Evolutionary conservation across 2,113 vertebrate species (phyloP).

Genomic region (Antennarius striatus): DNA sequence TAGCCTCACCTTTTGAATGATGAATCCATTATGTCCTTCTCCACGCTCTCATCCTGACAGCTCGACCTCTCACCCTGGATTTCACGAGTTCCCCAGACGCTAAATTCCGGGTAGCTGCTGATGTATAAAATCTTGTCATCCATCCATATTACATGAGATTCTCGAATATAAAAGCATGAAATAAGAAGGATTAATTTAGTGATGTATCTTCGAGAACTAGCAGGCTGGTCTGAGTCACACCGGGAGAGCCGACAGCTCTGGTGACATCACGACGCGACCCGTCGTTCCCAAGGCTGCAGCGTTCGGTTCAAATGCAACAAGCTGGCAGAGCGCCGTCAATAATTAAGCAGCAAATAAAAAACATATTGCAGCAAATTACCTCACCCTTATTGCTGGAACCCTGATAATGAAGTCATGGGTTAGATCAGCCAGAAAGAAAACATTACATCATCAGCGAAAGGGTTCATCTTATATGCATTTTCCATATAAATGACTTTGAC

Average conservation of each 20-base stretch:
- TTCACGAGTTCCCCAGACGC: conserved; percentile 18
- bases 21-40: conserved; percentile 21
- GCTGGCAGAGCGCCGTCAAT: conserved; percentile 35
- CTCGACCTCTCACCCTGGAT: conserved; percentile 32
- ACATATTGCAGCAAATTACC: conserved; percentile 48
- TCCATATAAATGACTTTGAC: conserved; percentile 40
- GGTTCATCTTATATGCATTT: conserved; percentile 19
- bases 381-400: conserved; percentile 38
- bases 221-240: conserved; percentile 34
- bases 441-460: conserved; percentile 54
- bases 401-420: conserved; percentile 60
- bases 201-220: conserved; percentile 24
- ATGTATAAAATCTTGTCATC: conserved; percentile 24
- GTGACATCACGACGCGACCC: conserved; percentile 51
- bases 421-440: conserved; percentile 34
- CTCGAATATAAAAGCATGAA: conserved; percentile 39
- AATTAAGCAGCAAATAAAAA: conserved; percentile 59
- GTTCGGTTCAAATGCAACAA: conserved; percentile 13
- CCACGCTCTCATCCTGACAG: conserved; percentile 18
- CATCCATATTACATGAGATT: conserved; percentile 38
- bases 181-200: conserved; percentile 51
- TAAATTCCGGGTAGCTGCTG: neutral
- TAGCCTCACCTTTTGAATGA: conserved; percentile 19
- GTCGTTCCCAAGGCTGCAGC: conserved; percentile 2
- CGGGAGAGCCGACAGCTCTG: conserved; percentile 24